phyloP scores from a whole-genome alignment of 1,140 invertebrate genomes.

The Neodiprion lecontei region DNA sequence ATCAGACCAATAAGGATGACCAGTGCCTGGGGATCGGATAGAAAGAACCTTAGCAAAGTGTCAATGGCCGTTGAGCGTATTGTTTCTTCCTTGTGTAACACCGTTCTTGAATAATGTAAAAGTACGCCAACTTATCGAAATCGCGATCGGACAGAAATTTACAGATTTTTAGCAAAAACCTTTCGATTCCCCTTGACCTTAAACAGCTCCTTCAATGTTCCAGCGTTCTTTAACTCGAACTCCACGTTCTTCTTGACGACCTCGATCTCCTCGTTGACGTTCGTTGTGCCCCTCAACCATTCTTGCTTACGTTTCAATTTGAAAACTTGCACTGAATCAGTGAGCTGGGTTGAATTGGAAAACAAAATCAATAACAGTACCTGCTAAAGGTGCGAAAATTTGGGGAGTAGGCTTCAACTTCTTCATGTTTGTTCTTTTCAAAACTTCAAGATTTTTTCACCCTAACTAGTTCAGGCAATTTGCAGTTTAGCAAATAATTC shows the following conservation, averaged over 20 bases:
- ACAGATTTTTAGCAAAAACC: constrained; percentile 11
- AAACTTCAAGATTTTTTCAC: too few species aligned
- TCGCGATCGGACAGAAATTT: background rate
- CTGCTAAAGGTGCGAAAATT: background rate
- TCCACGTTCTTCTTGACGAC: constrained; percentile 65
- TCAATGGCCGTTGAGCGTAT: too few species aligned
- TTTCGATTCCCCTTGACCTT: constrained; percentile 65
- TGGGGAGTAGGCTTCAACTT: background rate
- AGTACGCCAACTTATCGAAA: too few species aligned
- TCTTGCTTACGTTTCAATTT: too few species aligned
- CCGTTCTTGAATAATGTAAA: too few species aligned
- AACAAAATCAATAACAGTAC: background rate
- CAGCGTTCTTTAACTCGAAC: constrained; percentile 59
- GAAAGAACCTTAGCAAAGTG: too few species aligned
- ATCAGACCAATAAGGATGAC: constrained; percentile 69
- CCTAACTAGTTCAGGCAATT: too few species aligned
- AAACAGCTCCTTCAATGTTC: constrained; percentile 64
- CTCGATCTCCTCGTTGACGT: constrained; percentile 66
- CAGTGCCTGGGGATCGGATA: constrained; percentile 54
- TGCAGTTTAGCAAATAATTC: too few species aligned
- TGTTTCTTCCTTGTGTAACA: background rate
- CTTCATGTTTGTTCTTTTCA: background rate
- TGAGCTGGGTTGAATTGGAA: too few species aligned
- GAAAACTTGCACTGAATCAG: too few species aligned
- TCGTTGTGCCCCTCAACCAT: constrained; percentile 62